Base-by-base conservation (phyloP, 2,113 vertebrate species). In the Vombatus ursinus region DNA sequence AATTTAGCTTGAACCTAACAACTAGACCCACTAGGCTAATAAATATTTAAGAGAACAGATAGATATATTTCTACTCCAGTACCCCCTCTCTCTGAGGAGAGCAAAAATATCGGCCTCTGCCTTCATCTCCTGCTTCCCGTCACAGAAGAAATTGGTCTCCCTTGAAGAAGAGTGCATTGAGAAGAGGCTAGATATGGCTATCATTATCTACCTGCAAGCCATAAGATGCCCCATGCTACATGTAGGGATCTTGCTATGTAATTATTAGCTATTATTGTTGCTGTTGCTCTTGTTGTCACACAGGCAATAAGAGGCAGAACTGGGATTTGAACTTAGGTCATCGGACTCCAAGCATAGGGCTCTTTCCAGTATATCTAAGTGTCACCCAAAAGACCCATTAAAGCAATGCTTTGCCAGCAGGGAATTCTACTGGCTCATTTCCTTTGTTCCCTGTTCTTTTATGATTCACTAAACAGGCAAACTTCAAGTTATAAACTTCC, bases 401-500 rank as follows among this genome's bases (percentile, higher is more conserved):
- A 50, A 61, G 16, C 3, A 94, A 90, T 89, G 93, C 61, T 96
- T 91, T 95, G 48, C 52, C 91, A 94, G 48, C 31, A 93, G 44
- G 84, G 22, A 95, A 95, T 5, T 16, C 95, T 95, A 37, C 51
- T 95, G 47, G 52, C 53, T 96, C 26, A 84, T 94, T 97, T 97
- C 51, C 57, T 96, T 92, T 92, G 12, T 95, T 95, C 50, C 7
- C 52, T 95, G 50, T 2, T 92, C 84, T 95, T 94, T 50, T 96
- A 3, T 93, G 93, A 92, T 95, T 90, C 84, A 91, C 68, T 91
- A 95, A 95, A 93, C 54, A 95, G 37, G 92, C 12, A 91, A 10
- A 94, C 96, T 23, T 95, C 50, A 94, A 96, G 49, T 90, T 89
- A 91, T 89, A 6, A 97, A 77, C 37, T 95, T 96, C 89, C n/a